phyloP scores from a whole-genome alignment of 1,140 invertebrate species.

The fruit fly (Drosophila melanogaster) region Release_6_plus_ISO1_MT NT_033779.5:16801001-16801500 shows the following conservation, averaged over 20 bases:
- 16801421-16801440: slow-evolving; percentile 39
- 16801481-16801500: slow-evolving; percentile 44
- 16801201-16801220: slow-evolving; percentile 68
- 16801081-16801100: slow-evolving; percentile 89
- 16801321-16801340: slow-evolving; percentile 85
- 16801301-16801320: slow-evolving; percentile 84
- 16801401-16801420: slow-evolving; percentile 29
- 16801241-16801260: slow-evolving; percentile 71
- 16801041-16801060: slow-evolving; percentile 89
- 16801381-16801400: slow-evolving; percentile 63
- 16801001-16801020: slow-evolving; percentile 88
- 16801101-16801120: slow-evolving; percentile 87
- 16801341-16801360: slow-evolving; percentile 79
- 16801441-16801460: slow-evolving; percentile 53
- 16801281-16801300: slow-evolving; percentile 75
- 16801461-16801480: slow-evolving; percentile 48
- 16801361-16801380: slow-evolving; percentile 44
- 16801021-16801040: slow-evolving; percentile 91
- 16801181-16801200: slow-evolving; percentile 57
- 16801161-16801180: slow-evolving; percentile 75
- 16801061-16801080: slow-evolving; percentile 89
- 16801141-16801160: slow-evolving; percentile 85
- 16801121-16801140: slow-evolving; percentile 84
- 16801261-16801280: slow-evolving; percentile 72
- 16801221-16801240: slow-evolving; percentile 59